Conservation (phyloP, 1,140 invertebrate genomes). For the Macrosteles quadrilineatus region DNA sequence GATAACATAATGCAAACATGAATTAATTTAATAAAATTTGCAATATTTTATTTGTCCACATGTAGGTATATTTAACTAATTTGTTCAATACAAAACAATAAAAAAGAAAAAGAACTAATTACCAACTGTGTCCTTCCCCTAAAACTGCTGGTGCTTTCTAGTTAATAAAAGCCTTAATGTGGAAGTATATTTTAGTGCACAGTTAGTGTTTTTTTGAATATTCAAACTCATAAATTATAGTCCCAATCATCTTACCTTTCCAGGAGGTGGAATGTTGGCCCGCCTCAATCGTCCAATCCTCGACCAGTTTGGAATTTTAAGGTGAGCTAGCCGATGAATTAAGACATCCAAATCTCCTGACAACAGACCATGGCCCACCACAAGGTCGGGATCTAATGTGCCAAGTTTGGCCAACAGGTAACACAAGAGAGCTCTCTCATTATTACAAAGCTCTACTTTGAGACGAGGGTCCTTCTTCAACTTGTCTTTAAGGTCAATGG, state of each 20-base stretch:
- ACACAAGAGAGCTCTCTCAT: constrained; percentile 81
- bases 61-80: too few species aligned
- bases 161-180: too few species aligned
- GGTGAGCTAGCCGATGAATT: constrained; percentile 72
- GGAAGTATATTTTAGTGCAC: too few species aligned
- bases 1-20: too few species aligned
- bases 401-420: constrained; percentile 82
- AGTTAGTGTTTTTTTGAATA: too few species aligned
- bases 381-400: constrained; percentile 89
- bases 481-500: constrained; percentile 70
- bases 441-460: constrained; percentile 78
- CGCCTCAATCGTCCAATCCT: constrained; percentile 83
- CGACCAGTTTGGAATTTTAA: constrained; percentile 87
- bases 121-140: too few species aligned
- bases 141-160: too few species aligned
- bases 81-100: too few species aligned
- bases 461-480: constrained; percentile 66
- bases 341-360: constrained; percentile 87
- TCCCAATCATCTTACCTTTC: constrained; percentile 46
- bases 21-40: too few species aligned
- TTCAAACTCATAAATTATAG: too few species aligned
- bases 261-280: constrained; percentile 50
- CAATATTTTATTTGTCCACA: too few species aligned
- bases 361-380: constrained; percentile 89
- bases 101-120: too few species aligned